Evolutionary conservation across 2,888 invertebrate species (phyloP), one percentile per base, ranked within the genome.

Genomic region (Andrena trimmerana): DNA sequence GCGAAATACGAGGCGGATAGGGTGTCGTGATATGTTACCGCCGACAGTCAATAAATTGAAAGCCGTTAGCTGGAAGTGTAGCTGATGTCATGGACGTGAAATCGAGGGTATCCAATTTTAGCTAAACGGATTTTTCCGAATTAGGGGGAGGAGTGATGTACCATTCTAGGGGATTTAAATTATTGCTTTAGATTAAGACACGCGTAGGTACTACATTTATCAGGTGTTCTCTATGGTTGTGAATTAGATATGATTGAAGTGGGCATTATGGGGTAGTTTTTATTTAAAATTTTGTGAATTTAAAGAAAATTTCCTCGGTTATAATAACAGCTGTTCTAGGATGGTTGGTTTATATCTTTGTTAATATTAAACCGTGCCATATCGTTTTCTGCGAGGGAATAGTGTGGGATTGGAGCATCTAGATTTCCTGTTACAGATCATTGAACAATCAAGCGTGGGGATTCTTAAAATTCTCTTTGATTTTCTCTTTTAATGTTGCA

Each of bases 11-110:
- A 36, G 54, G 48, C 20, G 63, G 33, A 59, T 20, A 70, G 31
- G 36, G 29, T 66, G 57, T 42, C 65, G 65, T 78, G 77, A 80
- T 77, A 80, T 50, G 52, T 62, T 71, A 52, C 60, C 62, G 78
- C 63, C 75, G 42, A 63, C 52, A 48, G 31, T 42, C 33, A 13
- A 24, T 65, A 76, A 79, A 79, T 76, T 57, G 78, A 69, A 69
- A 79, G 57, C 76, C 8, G 78, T 48, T 75, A 42, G 66, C 29
- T 36, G 10, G 20, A 24, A 36, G n/a, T 33, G 10, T n/a, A 60
- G 16, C 3, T 29, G 29, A 24, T 31, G n/a, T 24, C 42, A 33
- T 52, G 13, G 54, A 50, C 42, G 20, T 13, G 2, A 36, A 24
- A 1, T 13, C n/a, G 7, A 20, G 31, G 24, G 20, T n/a, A 13